These are phyloP conservation scores for Vesta saturnalis DNA, from an alignment of 2,888 invertebrate genomes.

Conservation along the genomic window DNA sequence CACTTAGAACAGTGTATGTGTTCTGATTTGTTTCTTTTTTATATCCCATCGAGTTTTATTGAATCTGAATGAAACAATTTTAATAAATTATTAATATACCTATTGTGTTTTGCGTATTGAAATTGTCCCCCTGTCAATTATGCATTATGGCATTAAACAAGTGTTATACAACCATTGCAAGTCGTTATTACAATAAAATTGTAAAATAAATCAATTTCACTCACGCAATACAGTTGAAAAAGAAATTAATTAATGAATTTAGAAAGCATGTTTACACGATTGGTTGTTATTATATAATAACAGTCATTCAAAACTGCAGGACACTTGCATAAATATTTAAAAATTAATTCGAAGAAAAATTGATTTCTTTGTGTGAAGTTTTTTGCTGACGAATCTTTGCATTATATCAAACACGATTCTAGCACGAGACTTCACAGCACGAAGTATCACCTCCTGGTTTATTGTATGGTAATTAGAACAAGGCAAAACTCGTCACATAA, in stretches of 20 bases:
- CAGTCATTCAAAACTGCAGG: conserved; percentile 6
- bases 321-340: conserved; percentile 19
- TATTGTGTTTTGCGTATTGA: no score
- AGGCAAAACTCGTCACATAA: conserved; percentile 50
- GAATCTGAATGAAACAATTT: no score
- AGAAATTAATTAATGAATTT: conserved; percentile 6
- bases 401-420: conserved; percentile 30
- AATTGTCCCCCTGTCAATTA: no score
- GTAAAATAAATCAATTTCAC: conserved; percentile 1
- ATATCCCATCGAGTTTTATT: no score
- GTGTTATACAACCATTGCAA: no score
- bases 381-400: conserved; percentile 45
- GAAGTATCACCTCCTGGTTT: conserved; percentile 56
- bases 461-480: conserved; percentile 60
- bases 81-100: no score
- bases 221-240: not conserved
- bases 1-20: no score
- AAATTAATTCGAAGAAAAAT: conserved; percentile 24
- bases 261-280: conserved; percentile 14
- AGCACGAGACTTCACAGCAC: conserved; percentile 52
- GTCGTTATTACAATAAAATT: no score
- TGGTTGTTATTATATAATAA: conserved; percentile 5
- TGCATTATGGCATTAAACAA: no score
- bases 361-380: conserved; percentile 29
- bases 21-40: no score